Evolutionary conservation across 2,888 invertebrate species (phyloP), one percentile per base, ranked within the genome.

Genomic region (Toxonevra muliebris): DNA sequence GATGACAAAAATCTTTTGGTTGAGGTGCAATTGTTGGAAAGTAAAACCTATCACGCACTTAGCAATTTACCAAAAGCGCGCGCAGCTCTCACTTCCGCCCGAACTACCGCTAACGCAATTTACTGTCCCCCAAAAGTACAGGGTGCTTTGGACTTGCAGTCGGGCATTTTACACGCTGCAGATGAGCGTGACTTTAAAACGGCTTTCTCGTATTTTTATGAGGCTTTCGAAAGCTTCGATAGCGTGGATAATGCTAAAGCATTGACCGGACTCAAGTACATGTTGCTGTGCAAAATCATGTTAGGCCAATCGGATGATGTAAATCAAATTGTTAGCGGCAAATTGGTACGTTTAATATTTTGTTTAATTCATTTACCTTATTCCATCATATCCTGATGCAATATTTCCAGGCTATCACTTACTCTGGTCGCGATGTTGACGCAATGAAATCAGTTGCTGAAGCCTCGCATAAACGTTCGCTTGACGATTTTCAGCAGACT

Each of bases 151-250:
- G 99, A 99, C 86, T 88, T 98, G 74, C 98, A 98, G 84, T 98
- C 98, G 7, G 98, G 98, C 76, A 97, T 99, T 76, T 87, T 99
- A 66, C 99, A 99, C 87, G 99, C 99, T 11, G 98, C 98, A n/a
- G 99, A 99, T 84, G 99, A 99, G 86, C 92, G 95, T 77, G 99
- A 99, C 84, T 99, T 99, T 86, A 99, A 99, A 89, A 99, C 99
- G 68, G 98, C 98, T 57, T 99, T 97, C 87, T 99, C 98, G 66
- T 99, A 99, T 84, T 99, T 99, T 84, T 99, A 98, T 85, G 99
- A 99, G 88, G 98, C 98, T 13, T 99, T 98, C 86, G 99, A 99
- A 87, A 97, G 98, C 76, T 98, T 96, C 85, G 98, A 98, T 86
- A 97, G 96, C 75, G 94, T 97, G 5, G 96, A 97, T 77, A 93